Base-by-base conservation (phyloP, 2,888 invertebrate genomes). In the Amblyjoppa fuscipennis region DNA sequence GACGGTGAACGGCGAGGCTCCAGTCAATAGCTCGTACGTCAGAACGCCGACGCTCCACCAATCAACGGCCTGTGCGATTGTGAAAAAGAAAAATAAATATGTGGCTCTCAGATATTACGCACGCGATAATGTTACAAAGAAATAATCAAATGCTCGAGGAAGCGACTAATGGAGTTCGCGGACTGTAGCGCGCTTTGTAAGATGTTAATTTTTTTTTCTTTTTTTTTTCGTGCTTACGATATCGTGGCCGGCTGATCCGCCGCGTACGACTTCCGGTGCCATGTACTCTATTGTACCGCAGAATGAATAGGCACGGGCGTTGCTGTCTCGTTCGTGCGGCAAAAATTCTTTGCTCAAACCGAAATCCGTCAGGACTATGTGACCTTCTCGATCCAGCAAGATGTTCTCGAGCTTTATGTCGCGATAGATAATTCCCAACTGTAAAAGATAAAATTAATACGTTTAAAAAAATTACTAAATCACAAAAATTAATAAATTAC, bases 11-110 rank as follows among this genome's bases (percentile, higher is more conserved):
- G 99, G 99, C 0, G 99, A 99, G 7, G 99, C 98, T 76, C 99
- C 99, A 0, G 99, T 99, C 78, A 99, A 95, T 64, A 99, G 96
- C 95, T 99, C 99, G 95, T 99, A 99, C 0, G 99, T 98, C 68
- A 99, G 95, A 1, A 99, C 99, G 7, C 99, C 99, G 7, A 99
- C 97, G 45, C 99, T 99, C 99, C 99, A 99, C 99, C 99, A 99
- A 95, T 99, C 99, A 6, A 99, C 99, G 73, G 98, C 98, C 97
- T 98, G 95, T 16, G 16, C 38, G 94, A 92, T 94, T 94, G 88
- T 38, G 9, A 81, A 79, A 69, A 69, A 9, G 3, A 13, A 49
- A 49, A 5, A 49, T 49, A 49, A 49, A 49, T 49, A 49, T 49
- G 45, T 49, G 4, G 16, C 45, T 49, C 16, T 49, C 59, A 59